Evolutionary conservation across 2,888 invertebrate genomes (phyloP), one percentile per base, ranked within the genome.

Genomic region (Trimorus sp.): DNA sequence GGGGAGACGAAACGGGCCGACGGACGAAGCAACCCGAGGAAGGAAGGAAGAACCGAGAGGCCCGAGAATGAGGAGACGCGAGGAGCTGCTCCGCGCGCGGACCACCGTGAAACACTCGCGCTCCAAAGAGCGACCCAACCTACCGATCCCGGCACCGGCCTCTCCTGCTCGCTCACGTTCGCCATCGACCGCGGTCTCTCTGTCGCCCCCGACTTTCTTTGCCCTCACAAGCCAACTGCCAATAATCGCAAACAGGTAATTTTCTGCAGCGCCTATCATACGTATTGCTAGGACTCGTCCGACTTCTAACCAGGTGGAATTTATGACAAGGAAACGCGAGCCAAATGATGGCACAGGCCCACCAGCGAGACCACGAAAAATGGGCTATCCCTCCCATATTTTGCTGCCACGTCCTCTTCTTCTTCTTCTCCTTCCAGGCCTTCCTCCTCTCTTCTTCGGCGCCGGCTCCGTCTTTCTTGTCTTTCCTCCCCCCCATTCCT

Each of bases 71-170:
- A 87, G 81, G 69, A 86, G 88, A 87, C 85, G 85, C 84, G 84
- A 85, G 85, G 87, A 87, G 85, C 86, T 86, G 86, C 88, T 87
- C 86, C 83, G 85, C 87, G 84, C 85, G 83, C 85, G 88, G 90
- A 90, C 90, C 90, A 90, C 90, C 90, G 87, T 90, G 89, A 89
- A 89, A 88, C 89, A 89, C 87, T 89, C 88, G 88, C 84, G 85
- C 87, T 87, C 85, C 84, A 84, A 83, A 83, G 83, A 83, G 73
- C 83, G 77, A 82, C 84, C 85, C 83, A 84, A 83, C 85, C 87
- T 79, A 82, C 88, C 85, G 53, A 51, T 42, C 45, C n/a, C 48
- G 40, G 40, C 40, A 40, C 9, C 9, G 40, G 8, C 1, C 53
- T 86, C 85, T 84, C 85, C 86, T 86, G 82, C 74, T 85, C 80